A percentile compares a stretch with the other conserved stretches of the same genome.
Evolutionary conservation across 2,113 vertebrate genomes (phyloP).

Genomic region (Macquaria ambigua): DNA sequence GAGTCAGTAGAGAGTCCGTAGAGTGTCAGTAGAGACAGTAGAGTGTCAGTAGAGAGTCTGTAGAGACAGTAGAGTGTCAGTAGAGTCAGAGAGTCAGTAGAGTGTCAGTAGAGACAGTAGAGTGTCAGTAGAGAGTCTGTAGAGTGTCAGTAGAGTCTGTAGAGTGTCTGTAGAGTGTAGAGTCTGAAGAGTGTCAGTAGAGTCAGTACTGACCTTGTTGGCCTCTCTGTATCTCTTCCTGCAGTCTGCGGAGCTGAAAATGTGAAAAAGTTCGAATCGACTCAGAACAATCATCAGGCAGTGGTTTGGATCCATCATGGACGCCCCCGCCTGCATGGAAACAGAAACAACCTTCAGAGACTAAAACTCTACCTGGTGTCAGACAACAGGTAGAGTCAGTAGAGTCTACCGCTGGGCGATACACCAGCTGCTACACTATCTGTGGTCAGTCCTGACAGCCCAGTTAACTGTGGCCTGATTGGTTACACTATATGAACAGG

Average conservation of each 20-base stretch:
- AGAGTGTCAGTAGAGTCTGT: too few relatives aligned
- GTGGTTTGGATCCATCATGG: slow-evolving; percentile 99
- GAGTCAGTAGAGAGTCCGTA: too few relatives aligned
- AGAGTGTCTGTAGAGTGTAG: too few relatives aligned
- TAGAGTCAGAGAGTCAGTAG: too few relatives aligned
- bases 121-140: too few relatives aligned
- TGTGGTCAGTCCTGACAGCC: too few relatives aligned
- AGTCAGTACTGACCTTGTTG: slow-evolving; percentile 89
- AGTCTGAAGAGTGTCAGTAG: too few relatives aligned
- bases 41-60: not conserved
- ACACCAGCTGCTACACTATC: too few relatives aligned
- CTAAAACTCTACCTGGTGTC: not conserved
- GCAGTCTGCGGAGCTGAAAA: slow-evolving; percentile 93
- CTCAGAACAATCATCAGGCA: slow-evolving; percentile 97
- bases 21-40: not conserved
- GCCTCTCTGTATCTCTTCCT: slow-evolving; percentile 92
- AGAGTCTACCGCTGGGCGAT: too few relatives aligned
- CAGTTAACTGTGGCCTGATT: too few relatives aligned
- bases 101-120: not conserved
- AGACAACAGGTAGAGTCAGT: not conserved
- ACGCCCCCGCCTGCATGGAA: slow-evolving; percentile 89
- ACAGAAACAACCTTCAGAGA: not conserved
- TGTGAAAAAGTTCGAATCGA: slow-evolving; percentile 96
- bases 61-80: not conserved
- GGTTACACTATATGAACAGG: too few relatives aligned